Evolutionary conservation across 2,113 vertebrate genomes (phyloP).

Genomic region (Danionella cerebrum): DNA sequence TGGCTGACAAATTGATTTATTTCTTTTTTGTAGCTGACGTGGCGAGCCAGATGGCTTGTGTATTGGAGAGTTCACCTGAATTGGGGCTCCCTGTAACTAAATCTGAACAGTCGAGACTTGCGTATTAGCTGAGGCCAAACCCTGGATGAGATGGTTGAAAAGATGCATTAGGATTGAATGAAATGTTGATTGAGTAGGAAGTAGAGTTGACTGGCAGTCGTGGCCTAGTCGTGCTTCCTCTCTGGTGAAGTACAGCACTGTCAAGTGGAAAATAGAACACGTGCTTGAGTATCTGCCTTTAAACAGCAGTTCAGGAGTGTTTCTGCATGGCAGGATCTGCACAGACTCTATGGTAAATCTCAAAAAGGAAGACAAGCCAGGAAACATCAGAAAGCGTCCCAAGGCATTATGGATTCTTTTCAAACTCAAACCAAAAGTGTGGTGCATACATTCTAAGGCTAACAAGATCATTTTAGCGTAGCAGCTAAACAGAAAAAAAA

Average conservation of each 20-base stretch:
- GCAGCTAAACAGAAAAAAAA: too few relatives aligned
- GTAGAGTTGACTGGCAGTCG: constrained; percentile 7
- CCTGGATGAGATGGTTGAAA: background rate
- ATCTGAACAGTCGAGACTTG: background rate
- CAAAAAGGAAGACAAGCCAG: too few relatives aligned
- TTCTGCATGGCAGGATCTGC: too few relatives aligned
- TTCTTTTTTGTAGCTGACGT: constrained; percentile 19
- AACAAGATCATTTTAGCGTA: too few relatives aligned
- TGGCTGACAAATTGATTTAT: constrained; percentile 30
- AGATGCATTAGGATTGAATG: background rate
- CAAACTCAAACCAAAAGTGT: too few relatives aligned
- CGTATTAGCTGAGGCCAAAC: constrained; percentile 2
- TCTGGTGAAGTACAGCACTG: constrained; percentile 19
- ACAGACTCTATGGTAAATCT: too few relatives aligned
- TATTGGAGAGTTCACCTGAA: constrained; percentile 1
- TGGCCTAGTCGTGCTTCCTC: constrained; percentile 5
- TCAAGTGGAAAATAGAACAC: constrained; percentile 27
- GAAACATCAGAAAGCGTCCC: too few relatives aligned
- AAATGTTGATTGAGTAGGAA: background rate
- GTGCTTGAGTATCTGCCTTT: constrained; percentile 16
- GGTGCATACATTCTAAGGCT: too few relatives aligned
- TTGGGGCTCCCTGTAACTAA: background rate
- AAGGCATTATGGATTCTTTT: too few relatives aligned
- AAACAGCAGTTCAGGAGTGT: background rate
- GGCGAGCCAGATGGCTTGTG: constrained; percentile 6